Conservation (phyloP, 2,797 vertebrate species). For the Enteromius treurensis region DNA sequence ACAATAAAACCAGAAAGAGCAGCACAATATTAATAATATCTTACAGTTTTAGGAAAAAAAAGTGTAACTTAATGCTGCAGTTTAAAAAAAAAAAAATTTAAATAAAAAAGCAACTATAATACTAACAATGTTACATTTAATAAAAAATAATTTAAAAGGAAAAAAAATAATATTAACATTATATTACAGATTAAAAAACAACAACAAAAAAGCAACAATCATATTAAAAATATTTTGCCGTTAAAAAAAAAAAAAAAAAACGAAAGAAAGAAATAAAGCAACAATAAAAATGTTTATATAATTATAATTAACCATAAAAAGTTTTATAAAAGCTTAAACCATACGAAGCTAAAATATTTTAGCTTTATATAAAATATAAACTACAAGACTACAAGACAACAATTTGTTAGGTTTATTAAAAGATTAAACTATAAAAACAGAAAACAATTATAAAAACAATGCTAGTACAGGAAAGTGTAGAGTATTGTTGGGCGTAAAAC, state of each 20-base stretch:
- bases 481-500: neutral
- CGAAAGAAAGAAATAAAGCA: no score
- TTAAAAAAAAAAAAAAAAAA: no score
- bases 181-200: neutral
- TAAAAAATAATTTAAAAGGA: neutral
- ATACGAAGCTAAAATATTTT: neutral
- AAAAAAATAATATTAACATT: neutral
- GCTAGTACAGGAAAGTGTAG: neutral
- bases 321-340: neutral
- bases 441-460: no score
- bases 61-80: no score
- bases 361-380: neutral
- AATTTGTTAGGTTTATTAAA: neutral
- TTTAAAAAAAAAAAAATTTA: neutral
- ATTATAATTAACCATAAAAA: no score
- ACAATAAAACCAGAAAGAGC: neutral
- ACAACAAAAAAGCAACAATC: neutral
- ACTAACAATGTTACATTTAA: neutral
- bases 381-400: no score
- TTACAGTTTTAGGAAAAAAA: neutral
- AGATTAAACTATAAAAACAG: neutral
- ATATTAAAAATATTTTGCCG: neutral
- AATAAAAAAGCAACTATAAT: neutral
- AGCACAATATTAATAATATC: neutral
- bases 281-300: no score